Evolutionary conservation across 2,113 vertebrate species (phyloP).

Genomic region (Sinosuthora webbiana): DNA sequence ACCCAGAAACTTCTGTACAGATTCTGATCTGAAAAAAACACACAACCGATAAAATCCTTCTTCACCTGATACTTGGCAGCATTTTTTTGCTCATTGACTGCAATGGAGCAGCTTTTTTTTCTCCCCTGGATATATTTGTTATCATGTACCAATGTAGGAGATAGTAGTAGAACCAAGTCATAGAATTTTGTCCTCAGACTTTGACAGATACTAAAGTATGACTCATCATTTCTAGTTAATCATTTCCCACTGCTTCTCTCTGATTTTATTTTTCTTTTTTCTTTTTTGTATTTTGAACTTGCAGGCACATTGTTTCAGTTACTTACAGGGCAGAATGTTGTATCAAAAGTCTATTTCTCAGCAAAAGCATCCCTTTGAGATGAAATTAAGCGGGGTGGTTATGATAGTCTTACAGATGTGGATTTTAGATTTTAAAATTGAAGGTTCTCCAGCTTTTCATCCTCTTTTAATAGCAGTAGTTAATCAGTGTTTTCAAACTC

Average conservation of each 20-base stretch:
- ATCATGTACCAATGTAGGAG: neutral
- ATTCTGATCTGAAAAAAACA: neutral
- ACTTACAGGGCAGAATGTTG: neutral
- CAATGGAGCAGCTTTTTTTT: fast-evolving
- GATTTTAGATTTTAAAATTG: neutral
- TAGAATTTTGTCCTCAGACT: neutral
- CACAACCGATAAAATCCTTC: neutral
- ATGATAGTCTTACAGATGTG: neutral
- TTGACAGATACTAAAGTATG: neutral
- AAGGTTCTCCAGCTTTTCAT: neutral
- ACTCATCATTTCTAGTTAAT: neutral
- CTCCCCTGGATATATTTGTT: neutral
- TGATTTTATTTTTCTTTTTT: neutral
- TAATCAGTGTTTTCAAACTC: neutral
- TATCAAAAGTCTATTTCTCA: neutral
- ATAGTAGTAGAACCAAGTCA: neutral
- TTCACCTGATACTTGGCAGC: neutral
- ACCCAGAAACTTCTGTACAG: neutral
- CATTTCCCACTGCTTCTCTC: neutral
- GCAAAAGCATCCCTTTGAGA: neutral
- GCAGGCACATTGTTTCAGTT: neutral
- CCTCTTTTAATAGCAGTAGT: neutral
- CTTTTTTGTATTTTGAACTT: neutral
- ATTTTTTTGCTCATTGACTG: neutral
- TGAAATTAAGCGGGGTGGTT: neutral